phyloP scores from a whole-genome alignment of 1,140 invertebrate genomes.

The Ooceraea biroi region DNA sequence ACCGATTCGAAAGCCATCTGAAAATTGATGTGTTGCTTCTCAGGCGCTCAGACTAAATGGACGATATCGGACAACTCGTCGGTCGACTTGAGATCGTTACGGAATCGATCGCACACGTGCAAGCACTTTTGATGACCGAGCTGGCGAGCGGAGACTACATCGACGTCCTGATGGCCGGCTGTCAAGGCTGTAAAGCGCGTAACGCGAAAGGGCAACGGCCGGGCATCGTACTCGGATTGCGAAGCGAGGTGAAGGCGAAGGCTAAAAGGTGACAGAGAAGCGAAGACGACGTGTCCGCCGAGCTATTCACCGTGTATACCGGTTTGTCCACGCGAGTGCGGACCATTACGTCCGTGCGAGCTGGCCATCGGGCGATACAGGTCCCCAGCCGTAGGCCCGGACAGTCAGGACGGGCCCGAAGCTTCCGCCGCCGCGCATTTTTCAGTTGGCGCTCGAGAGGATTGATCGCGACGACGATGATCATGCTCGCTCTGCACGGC shows the following conservation, averaged over 20 bases:
- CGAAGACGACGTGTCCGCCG: constrained; percentile 13
- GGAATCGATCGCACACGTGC: not conserved
- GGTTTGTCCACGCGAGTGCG: constrained; percentile 60
- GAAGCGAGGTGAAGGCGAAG: constrained; percentile 20
- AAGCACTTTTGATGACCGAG: constrained; percentile 6
- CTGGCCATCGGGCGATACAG: constrained; percentile 4
- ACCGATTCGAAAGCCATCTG: no score
- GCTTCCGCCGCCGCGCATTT: constrained; percentile 60
- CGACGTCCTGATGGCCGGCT: constrained; percentile 25
- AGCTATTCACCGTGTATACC: constrained; percentile 65
- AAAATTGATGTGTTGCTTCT: no score
- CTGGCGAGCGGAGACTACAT: not conserved
- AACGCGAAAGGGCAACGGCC: constrained; percentile 74
- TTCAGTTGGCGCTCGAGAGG: constrained; percentile 45
- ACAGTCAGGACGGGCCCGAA: constrained; percentile 33
- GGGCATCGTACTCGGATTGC: constrained; percentile 66
- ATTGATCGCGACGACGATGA: constrained; percentile 12
- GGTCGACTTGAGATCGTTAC: not conserved
- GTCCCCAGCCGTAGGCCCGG: constrained; percentile 1
- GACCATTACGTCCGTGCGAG: constrained; percentile 58
- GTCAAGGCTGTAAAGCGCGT: constrained; percentile 52
- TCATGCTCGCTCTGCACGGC: constrained; percentile 62
- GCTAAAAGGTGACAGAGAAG: constrained; percentile 38
- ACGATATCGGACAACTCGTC: not conserved
- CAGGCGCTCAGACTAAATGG: not conserved